phyloP scores from a whole-genome alignment of 2,797 vertebrate genomes.

The Todus mexicanus region DNA sequence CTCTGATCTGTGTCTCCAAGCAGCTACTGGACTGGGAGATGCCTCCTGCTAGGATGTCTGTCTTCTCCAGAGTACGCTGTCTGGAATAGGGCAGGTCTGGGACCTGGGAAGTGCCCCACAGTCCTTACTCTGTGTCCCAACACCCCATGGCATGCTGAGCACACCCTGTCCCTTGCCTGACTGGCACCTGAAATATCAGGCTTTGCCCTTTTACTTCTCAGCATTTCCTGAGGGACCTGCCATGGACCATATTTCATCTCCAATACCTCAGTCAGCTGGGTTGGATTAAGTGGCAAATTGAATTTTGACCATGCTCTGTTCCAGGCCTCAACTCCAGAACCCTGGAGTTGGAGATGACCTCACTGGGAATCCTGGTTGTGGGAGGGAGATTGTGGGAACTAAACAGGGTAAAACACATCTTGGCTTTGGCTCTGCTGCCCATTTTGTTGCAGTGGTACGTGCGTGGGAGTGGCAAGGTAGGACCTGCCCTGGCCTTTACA shows the following conservation, averaged over 20 bases:
- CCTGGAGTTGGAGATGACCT: not conserved
- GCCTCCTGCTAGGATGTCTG: fast-evolving
- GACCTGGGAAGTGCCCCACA: not conserved
- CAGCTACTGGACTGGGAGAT: fast-evolving
- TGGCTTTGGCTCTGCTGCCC: not conserved
- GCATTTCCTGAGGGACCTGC: not conserved
- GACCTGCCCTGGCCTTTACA: not conserved
- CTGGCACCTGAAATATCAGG: not conserved
- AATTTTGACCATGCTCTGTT: not conserved
- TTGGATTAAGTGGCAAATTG: not conserved
- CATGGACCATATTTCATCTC: not conserved
- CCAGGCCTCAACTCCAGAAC: not conserved
- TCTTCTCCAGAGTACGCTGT: not conserved
- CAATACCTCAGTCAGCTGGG: not conserved
- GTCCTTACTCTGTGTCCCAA: not conserved
- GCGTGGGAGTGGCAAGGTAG: not conserved
- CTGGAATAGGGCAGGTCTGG: not conserved
- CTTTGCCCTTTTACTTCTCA: not conserved
- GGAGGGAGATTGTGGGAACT: not conserved
- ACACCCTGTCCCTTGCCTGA: not conserved
- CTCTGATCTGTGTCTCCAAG: not conserved
- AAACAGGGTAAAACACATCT: not conserved
- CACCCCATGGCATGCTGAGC: not conserved
- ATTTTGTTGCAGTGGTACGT: not conserved
- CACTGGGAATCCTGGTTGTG: not conserved